phyloP scores from a whole-genome alignment of 1,140 invertebrate species.

The Reticulitermes speratus region DNA sequence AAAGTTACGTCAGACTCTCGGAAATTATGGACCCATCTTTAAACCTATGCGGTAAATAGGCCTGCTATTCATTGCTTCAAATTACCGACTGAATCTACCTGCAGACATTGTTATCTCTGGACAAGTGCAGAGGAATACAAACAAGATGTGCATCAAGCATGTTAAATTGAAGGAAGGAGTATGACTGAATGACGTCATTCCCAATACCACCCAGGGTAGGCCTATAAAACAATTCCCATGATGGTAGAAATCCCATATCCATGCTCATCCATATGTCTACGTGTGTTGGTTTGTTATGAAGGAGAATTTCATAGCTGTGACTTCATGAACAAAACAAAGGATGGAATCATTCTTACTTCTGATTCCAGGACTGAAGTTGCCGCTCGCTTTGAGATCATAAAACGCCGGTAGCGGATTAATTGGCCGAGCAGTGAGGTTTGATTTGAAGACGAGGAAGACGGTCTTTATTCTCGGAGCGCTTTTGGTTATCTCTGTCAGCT shows the following conservation, averaged over 20 bases:
- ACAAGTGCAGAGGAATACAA: background rate
- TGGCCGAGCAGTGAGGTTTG: background rate
- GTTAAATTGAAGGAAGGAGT: background rate
- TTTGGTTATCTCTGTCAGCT: too few relatives aligned
- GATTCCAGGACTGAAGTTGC: background rate
- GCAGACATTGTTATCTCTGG: background rate
- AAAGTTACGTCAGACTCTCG: too few relatives aligned
- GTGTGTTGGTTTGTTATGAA: background rate
- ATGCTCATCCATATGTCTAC: background rate
- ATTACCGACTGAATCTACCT: background rate
- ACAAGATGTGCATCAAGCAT: background rate
- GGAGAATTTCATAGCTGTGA: background rate
- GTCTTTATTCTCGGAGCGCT: too few relatives aligned
- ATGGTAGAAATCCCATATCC: background rate
- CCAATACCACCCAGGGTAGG: background rate
- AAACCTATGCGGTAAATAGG: too few relatives aligned
- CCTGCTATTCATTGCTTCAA: background rate
- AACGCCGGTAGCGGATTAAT: background rate
- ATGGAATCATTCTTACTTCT: background rate
- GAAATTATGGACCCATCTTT: too few relatives aligned
- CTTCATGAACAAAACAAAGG: background rate
- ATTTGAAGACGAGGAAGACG: background rate
- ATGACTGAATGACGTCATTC: conserved; percentile 2
- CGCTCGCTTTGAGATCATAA: background rate
- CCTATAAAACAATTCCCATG: background rate